Evolutionary conservation across 1,140 invertebrate species (phyloP).

Genomic region (Drosophila pruinosa): DNA sequence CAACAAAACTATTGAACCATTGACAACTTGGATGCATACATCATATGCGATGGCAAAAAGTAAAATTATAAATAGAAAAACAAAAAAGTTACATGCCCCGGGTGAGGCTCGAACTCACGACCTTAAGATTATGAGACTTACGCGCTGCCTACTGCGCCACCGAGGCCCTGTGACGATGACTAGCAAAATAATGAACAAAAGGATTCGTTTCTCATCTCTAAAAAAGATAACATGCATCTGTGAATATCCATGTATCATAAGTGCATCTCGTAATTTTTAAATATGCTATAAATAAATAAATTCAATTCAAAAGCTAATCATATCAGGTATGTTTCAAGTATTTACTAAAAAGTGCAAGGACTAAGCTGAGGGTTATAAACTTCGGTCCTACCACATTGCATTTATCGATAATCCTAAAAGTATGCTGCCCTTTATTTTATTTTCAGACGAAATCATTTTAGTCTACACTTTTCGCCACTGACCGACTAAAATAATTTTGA

Average conservation of each 20-base stretch:
- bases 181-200: background rate
- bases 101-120: constrained; percentile 98
- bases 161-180: constrained; percentile 85
- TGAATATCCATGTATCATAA: background rate
- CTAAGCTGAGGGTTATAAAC: background rate
- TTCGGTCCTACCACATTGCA: background rate
- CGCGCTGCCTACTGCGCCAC: constrained; percentile 97
- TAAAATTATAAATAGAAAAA: background rate
- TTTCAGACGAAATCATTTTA: background rate
- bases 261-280: background rate
- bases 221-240: background rate
- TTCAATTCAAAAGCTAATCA: background rate
- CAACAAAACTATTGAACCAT: background rate
- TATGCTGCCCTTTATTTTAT: background rate
- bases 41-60: background rate
- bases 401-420: background rate
- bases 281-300: background rate
- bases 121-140: constrained; percentile 99
- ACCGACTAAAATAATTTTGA: no score
- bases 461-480: background rate
- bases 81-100: constrained; percentile 86
- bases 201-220: background rate
- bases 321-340: background rate
- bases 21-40: background rate
- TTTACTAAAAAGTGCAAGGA: background rate